Percentiles rank a stretch among this genome's conserved stretches.
Conservation (phyloP, 2,113 vertebrate genomes). For the Rhegmatorhina hoffmannsi region DNA sequence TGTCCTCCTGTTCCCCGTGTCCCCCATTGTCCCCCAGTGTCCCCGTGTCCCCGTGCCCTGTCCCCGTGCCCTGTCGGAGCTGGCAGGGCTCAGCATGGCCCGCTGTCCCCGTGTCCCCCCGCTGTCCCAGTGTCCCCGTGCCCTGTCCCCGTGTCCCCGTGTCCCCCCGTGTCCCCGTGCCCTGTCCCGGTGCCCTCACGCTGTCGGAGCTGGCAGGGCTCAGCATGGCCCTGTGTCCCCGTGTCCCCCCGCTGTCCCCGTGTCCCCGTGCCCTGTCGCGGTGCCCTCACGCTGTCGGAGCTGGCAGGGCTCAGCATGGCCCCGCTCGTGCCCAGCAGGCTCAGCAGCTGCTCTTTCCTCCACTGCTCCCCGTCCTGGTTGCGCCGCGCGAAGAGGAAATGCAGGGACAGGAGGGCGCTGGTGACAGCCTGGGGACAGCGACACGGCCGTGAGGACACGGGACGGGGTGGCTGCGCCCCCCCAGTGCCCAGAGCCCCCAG, state of each 20-base stretch:
- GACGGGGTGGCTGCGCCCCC: rapidly evolving
- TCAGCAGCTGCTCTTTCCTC: constrained; percentile 89
- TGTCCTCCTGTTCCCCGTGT: neutral
- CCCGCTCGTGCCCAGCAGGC: constrained; percentile 79
- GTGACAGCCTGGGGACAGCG: constrained; percentile 81
- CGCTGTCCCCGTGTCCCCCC: no score
- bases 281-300: constrained; percentile 84
- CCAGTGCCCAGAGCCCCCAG: rapidly evolving
- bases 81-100: no score
- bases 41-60: no score
- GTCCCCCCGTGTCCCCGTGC: no score
- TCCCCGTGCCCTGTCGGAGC: no score
- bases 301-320: constrained; percentile 84
- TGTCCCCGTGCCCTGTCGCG: rapidly evolving
- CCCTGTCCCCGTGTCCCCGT: no score
- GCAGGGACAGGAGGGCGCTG: constrained; percentile 85
- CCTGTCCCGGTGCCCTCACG: constrained; percentile 63
- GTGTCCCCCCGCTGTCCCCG: no score
- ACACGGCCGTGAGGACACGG: neutral
- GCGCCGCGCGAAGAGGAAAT: constrained; percentile 83
- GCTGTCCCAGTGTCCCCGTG: no score
- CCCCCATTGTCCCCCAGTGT: neutral
- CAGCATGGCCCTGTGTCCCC: constrained; percentile 86
- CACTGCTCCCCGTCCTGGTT: constrained; percentile 89
- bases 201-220: constrained; percentile 84